These are phyloP conservation scores for Arenaria interpres DNA, from an alignment of 2,113 vertebrate species.

Conservation along the genomic window DNA sequence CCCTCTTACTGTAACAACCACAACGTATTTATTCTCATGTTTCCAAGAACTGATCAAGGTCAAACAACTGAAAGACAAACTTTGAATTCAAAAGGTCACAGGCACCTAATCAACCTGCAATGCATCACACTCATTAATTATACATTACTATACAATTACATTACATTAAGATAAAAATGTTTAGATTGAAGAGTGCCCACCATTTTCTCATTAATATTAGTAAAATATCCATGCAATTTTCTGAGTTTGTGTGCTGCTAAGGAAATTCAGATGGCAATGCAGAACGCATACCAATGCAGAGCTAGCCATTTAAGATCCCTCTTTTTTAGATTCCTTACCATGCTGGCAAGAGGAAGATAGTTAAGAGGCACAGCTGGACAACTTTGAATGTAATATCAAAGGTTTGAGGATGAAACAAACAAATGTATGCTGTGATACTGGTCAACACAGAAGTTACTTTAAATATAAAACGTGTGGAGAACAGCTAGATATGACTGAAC, in stretches of 20 bases:
- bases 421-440: constrained; percentile 33
- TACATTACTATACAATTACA: constrained; percentile 15
- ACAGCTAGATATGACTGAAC: neutral
- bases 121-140: constrained; percentile 18
- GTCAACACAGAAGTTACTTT: constrained; percentile 26
- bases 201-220: constrained; percentile 16
- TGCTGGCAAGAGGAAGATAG: neutral
- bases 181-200: neutral
- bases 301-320: neutral
- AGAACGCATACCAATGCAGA: constrained; percentile 3
- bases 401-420: constrained; percentile 32
- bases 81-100: neutral
- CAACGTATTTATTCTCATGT: constrained; percentile 4
- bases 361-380: constrained; percentile 46
- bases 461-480: neutral
- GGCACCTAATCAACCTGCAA: constrained; percentile 25
- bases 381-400: constrained; percentile 56
- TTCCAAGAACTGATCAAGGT: constrained; percentile 4
- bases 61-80: constrained; percentile 7
- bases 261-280: neutral
- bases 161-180: constrained; percentile 40
- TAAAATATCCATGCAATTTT: constrained; percentile 37
- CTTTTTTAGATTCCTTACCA: constrained; percentile 17
- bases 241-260: neutral
- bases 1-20: neutral